Conservation (phyloP, 2,797 vertebrate species). For the Remorina albescens region DNA sequence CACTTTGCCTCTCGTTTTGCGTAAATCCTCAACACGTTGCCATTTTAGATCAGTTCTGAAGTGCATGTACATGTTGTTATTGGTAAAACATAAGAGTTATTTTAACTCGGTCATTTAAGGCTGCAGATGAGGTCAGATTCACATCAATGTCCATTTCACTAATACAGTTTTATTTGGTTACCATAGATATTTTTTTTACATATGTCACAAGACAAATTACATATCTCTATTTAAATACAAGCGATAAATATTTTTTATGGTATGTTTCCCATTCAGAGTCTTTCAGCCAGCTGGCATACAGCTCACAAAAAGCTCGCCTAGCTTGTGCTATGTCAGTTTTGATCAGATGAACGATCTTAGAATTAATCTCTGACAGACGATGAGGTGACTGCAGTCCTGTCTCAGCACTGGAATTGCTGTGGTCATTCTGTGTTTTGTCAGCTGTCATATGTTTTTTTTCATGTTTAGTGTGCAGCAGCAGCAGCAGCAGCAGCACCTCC, state of each 20-base stretch:
- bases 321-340: conserved; percentile 31
- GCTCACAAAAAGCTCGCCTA: conserved; percentile 17
- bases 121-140: not conserved
- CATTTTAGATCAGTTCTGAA: not conserved
- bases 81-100: not conserved
- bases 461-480: conserved; percentile 21
- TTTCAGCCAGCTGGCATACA: conserved; percentile 15
- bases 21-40: not conserved
- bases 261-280: conserved; percentile 9
- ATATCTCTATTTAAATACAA: conserved; percentile 20
- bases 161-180: too few relatives aligned
- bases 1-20: not conserved
- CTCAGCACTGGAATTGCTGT: conserved; percentile 39
- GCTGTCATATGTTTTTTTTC: conserved; percentile 17
- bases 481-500: conserved; percentile 9
- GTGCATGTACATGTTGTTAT: not conserved
- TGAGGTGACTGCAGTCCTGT: conserved; percentile 26
- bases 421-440: conserved; percentile 48
- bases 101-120: not conserved
- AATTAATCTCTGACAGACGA: conserved; percentile 34
- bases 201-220: not conserved
- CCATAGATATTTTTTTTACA: not conserved
- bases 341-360: conserved; percentile 28
- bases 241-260: not conserved
- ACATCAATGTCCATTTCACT: not conserved